Evolutionary conservation across 2,113 vertebrate genomes (phyloP).

Genomic region (Calyptommatus sinebrachiatus): DNA sequence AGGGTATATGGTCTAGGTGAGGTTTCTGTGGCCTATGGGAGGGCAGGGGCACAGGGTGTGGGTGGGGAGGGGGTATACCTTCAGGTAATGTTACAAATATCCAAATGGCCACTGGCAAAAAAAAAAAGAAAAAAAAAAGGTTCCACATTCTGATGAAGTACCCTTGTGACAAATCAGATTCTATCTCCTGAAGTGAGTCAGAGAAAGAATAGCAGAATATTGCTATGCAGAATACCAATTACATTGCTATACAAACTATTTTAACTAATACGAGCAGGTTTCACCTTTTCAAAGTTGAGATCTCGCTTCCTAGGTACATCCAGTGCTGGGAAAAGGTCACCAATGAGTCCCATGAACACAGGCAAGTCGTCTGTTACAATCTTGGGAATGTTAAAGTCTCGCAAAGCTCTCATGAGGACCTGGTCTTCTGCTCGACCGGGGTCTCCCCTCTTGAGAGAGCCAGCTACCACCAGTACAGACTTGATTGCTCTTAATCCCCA

Average conservation of each 20-base stretch:
- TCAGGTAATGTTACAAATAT: too few relatives aligned
- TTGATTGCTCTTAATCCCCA: slow-evolving; percentile 78
- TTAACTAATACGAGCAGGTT: background rate
- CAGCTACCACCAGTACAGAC: slow-evolving; percentile 75
- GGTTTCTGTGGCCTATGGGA: too few relatives aligned
- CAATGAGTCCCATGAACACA: slow-evolving; percentile 75
- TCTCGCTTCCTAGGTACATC: slow-evolving; percentile 73
- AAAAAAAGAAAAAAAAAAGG: too few relatives aligned
- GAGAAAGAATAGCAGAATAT: too few relatives aligned
- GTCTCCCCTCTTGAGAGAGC: slow-evolving; percentile 75
- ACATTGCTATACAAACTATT: background rate
- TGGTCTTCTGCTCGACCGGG: slow-evolving; percentile 69
- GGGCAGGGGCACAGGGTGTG: too few relatives aligned
- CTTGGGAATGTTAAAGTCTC: slow-evolving; percentile 79
- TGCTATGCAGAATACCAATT: too few relatives aligned
- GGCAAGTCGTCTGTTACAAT: slow-evolving; percentile 75
- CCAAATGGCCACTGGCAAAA: too few relatives aligned
- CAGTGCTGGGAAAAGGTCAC: slow-evolving; percentile 75
- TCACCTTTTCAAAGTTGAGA: slow-evolving; percentile 73
- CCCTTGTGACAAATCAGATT: too few relatives aligned
- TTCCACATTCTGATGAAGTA: too few relatives aligned
- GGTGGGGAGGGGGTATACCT: too few relatives aligned
- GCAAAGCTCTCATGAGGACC: slow-evolving; percentile 74
- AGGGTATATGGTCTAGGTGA: too few relatives aligned
- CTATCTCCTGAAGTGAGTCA: too few relatives aligned